phyloP scores from a whole-genome alignment of 2,888 invertebrate species.

The Itoplectis maculator region DNA sequence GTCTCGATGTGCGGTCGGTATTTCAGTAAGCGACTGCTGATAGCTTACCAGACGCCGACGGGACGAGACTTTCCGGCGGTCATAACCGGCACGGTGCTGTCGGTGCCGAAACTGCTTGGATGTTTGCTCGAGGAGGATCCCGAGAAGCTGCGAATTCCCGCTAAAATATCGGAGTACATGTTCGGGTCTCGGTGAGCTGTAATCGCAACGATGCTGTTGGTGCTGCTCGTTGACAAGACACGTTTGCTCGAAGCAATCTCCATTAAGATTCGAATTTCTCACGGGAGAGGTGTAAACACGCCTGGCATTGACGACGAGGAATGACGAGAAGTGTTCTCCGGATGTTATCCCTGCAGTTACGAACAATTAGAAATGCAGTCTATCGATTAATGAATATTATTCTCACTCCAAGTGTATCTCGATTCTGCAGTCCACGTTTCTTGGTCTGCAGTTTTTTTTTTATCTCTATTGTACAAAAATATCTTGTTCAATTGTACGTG shows the following conservation, averaged over 20 bases:
- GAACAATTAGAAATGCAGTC: background rate
- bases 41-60: slow-evolving; percentile 87
- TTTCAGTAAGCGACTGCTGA: slow-evolving; percentile 91
- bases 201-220: background rate
- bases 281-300: no score
- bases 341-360: background rate
- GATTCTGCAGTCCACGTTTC: background rate
- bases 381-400: background rate
- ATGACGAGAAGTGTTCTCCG: no score
- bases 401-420: background rate
- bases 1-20: slow-evolving; percentile 90
- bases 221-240: no score
- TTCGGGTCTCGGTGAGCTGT: slow-evolving; percentile 25
- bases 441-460: background rate
- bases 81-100: slow-evolving; percentile 90
- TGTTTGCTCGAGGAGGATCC: slow-evolving; percentile 89
- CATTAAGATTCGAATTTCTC: no score
- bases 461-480: slow-evolving; percentile 18
- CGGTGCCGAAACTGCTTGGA: slow-evolving; percentile 90
- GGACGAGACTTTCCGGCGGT: slow-evolving; percentile 88
- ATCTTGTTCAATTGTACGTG: background rate
- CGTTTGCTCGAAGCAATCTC: no score
- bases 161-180: slow-evolving; percentile 69
- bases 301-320: no score
- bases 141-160: slow-evolving; percentile 79